phyloP scores from a whole-genome alignment of 2,113 vertebrate species.

The Prolemur simus region DNA sequence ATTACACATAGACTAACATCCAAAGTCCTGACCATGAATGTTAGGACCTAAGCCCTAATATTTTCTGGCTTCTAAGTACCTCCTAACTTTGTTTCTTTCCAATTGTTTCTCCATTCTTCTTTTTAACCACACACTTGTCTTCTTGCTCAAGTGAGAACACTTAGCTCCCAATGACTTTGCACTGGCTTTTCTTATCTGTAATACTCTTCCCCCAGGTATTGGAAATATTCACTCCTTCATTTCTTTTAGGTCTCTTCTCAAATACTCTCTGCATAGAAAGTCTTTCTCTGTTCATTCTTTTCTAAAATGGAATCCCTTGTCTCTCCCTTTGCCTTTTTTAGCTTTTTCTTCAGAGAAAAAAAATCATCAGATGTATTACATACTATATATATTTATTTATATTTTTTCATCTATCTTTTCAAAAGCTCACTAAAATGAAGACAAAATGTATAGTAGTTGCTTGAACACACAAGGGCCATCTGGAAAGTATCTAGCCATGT shows the following conservation, averaged over 20 bases:
- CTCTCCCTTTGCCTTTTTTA: rapidly evolving
- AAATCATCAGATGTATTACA: not conserved
- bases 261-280: not conserved
- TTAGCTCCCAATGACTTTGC: not conserved
- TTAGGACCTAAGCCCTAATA: not conserved
- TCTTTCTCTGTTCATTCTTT: not conserved
- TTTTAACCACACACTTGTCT: not conserved
- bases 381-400: not conserved
- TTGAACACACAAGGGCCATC: not conserved
- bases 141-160: not conserved
- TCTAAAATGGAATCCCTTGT: not conserved
- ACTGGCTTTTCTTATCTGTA: not conserved
- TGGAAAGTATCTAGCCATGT: no score
- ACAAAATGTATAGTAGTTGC: not conserved
- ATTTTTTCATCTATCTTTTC: not conserved
- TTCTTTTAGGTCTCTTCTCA: not conserved
- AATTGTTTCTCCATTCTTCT: not conserved
- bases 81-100: not conserved
- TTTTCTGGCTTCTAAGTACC: not conserved
- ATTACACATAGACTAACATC: not conserved
- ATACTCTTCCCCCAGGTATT: not conserved
- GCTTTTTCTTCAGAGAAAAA: not conserved
- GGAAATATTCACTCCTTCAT: not conserved
- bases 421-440: not conserved
- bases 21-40: not conserved